Evolutionary conservation across 2,113 vertebrate genomes (phyloP).

Genomic region (Jacana jacana): DNA sequence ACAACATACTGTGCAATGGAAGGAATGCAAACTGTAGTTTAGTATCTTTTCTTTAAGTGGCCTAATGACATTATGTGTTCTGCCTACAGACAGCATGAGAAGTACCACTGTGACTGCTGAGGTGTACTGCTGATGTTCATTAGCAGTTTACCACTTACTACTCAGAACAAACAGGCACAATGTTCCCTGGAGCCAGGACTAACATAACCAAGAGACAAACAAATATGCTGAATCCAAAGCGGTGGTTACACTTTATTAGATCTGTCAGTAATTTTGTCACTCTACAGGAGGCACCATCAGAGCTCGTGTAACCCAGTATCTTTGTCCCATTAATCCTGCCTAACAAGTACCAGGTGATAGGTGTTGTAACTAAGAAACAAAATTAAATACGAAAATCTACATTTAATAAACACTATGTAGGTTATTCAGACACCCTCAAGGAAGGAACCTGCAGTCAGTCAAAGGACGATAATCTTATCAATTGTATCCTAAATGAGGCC

Average conservation of each 20-base stretch:
- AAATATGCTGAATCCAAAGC: not conserved
- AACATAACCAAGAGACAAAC: slow-evolving; percentile 11
- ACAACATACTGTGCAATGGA: not conserved
- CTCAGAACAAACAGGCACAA: slow-evolving; percentile 10
- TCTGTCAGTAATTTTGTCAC: slow-evolving; percentile 51
- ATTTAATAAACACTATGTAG: not conserved
- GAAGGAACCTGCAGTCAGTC: not conserved
- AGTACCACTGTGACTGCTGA: not conserved
- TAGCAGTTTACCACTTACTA: slow-evolving; percentile 18
- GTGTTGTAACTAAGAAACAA: slow-evolving; percentile 15
- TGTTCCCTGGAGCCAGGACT: slow-evolving; percentile 19
- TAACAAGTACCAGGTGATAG: slow-evolving; percentile 36
- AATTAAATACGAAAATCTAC: not conserved
- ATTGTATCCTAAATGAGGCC: not conserved
- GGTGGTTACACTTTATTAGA: slow-evolving; percentile 47
- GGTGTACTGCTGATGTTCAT: not conserved
- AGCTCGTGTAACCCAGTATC: not conserved
- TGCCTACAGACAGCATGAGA: not conserved
- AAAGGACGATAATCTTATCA: not conserved
- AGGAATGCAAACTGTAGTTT: not conserved
- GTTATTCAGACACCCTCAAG: not conserved
- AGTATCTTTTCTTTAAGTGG: not conserved
- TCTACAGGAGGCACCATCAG: not conserved
- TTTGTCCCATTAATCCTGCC: slow-evolving; percentile 39
- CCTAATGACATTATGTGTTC: not conserved